Evolutionary conservation across 2,888 invertebrate species (phyloP).

Genomic region (Crioceris asparagi): DNA sequence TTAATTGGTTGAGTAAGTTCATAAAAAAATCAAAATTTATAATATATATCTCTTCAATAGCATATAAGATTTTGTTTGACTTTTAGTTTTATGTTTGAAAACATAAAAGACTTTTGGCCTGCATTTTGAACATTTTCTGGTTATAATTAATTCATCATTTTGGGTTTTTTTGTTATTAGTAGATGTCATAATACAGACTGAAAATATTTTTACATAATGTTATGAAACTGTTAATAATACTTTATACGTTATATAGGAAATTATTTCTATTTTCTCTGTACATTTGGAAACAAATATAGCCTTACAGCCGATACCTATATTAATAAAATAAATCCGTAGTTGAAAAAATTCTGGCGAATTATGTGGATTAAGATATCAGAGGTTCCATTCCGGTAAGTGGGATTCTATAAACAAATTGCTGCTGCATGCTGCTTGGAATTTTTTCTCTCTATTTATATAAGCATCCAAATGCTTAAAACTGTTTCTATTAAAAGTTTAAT

Average conservation of each 20-base stretch:
- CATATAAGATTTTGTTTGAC: constrained; percentile 12
- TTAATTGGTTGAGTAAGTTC: constrained; percentile 7
- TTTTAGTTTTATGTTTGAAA: constrained; percentile 19
- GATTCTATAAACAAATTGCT: too few relatives aligned
- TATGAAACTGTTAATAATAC: constrained; percentile 23
- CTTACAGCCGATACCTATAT: too few relatives aligned
- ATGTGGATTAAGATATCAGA: too few relatives aligned
- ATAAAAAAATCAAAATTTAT: constrained; percentile 26
- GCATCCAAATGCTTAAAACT: too few relatives aligned
- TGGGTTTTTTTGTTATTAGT: constrained; percentile 12
- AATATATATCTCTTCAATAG: constrained; percentile 16
- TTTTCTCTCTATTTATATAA: too few relatives aligned
- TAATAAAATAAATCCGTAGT: too few relatives aligned
- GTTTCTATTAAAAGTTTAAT: too few relatives aligned
- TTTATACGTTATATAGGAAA: constrained; percentile 7
- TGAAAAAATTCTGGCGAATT: too few relatives aligned
- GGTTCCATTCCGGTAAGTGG: too few relatives aligned
- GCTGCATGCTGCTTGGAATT: too few relatives aligned
- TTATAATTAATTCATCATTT: constrained; percentile 9
- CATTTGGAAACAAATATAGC: too few relatives aligned
- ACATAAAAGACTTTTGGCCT: constrained; percentile 22
- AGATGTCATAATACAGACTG: constrained; percentile 28
- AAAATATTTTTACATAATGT: constrained; percentile 31
- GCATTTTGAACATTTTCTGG: constrained; percentile 18
- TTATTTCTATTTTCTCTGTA: constrained; percentile 9